Evolutionary conservation across 2,113 vertebrate species (phyloP).

Genomic region (Psephotus haematonotus): DNA sequence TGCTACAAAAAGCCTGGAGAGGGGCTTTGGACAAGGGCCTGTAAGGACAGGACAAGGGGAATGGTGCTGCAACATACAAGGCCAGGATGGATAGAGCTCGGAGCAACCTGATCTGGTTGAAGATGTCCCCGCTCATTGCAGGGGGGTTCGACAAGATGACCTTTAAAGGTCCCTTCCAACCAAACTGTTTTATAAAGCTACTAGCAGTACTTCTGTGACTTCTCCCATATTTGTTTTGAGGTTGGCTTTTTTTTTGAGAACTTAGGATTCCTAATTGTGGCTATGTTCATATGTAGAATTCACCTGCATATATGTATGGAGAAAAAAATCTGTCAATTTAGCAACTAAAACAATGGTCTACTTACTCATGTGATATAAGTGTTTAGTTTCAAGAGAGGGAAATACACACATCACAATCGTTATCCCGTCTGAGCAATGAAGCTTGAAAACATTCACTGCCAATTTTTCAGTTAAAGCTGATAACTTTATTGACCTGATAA

Average conservation of each 20-base stretch:
- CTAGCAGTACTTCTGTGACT: background rate
- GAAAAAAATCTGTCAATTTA: background rate
- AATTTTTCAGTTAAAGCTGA: conserved; percentile 13
- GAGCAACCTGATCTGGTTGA: background rate
- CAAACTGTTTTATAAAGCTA: background rate
- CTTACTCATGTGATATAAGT: background rate
- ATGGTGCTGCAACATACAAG: background rate
- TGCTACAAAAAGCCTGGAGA: background rate
- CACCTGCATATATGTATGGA: background rate
- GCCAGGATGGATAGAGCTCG: background rate
- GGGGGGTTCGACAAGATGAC: no score
- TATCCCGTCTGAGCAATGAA: conserved; percentile 5
- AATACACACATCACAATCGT: background rate
- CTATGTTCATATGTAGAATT: background rate
- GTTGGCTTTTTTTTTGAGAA: background rate
- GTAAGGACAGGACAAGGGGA: background rate
- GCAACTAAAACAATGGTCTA: background rate
- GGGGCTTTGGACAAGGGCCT: background rate
- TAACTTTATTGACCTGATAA: conserved; percentile 29
- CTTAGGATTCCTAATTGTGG: background rate
- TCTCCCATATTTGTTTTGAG: background rate
- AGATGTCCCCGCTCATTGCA: background rate
- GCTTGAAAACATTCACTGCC: conserved; percentile 6
- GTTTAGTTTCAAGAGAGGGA: conserved; percentile 20
- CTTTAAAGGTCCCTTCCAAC: background rate